phyloP scores from a whole-genome alignment of 2,888 invertebrate species.

The Standfussiana lucernea region DNA sequence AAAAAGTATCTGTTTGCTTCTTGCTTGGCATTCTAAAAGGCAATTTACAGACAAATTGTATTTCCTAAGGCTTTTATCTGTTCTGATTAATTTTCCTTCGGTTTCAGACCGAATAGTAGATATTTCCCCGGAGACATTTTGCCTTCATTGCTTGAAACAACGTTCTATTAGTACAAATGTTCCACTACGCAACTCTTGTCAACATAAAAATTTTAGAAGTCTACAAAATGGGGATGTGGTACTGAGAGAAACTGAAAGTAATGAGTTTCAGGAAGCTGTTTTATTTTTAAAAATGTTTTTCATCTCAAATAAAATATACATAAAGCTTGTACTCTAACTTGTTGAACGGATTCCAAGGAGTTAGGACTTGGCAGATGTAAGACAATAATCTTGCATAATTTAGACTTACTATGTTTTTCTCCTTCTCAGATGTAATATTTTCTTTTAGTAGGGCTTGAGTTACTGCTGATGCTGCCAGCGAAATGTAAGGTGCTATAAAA shows the following conservation, averaged over 20 bases:
- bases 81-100: conserved; percentile 34
- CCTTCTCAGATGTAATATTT: background rate
- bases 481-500: conserved; percentile 29
- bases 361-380: background rate
- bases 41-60: conserved; percentile 45
- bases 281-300: conserved; percentile 1
- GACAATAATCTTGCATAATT: conserved; percentile 17
- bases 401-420: background rate
- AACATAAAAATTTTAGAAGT: background rate
- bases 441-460: background rate
- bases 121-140: conserved; percentile 44
- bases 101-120: conserved; percentile 14
- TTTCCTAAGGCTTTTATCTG: conserved; percentile 23
- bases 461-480: conserved; percentile 22
- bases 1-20: conserved; percentile 17
- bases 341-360: background rate
- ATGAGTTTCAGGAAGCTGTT: conserved; percentile 18
- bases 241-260: conserved; percentile 15
- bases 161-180: conserved; percentile 37
- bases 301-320: conserved; percentile 8
- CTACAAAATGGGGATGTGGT: background rate
- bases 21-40: background rate
- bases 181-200: background rate
- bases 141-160: conserved; percentile 19
- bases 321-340: conserved; percentile 10